A percentile compares a stretch with the other conserved stretches of the same genome.
Conservation (phyloP, 2,888 invertebrate species). For the Machimus atricapillus region DNA sequence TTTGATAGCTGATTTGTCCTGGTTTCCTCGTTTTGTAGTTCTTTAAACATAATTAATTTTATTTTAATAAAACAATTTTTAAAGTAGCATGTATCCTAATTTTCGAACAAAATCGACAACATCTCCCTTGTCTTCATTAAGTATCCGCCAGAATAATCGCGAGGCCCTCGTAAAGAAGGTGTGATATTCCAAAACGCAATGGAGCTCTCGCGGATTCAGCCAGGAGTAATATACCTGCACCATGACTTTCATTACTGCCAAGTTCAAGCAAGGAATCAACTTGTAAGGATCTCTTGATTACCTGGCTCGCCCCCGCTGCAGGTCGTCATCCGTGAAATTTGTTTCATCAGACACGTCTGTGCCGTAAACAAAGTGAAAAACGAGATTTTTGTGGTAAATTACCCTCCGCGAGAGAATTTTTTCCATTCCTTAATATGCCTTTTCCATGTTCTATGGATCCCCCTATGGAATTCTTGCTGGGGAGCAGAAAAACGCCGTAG, state of each 20-base stretch:
- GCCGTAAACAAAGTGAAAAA: constrained; percentile 42
- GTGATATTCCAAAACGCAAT: background rate
- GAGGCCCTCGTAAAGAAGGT: background rate
- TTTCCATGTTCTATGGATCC: constrained; percentile 38
- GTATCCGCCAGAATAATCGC: background rate
- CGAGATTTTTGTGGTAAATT: constrained; percentile 43
- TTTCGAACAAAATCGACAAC: background rate
- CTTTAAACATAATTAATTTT: background rate
- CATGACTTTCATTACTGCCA: constrained; percentile 37
- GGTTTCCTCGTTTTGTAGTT: too few relatives aligned
- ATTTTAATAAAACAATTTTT: too few relatives aligned
- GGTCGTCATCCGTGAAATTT: constrained; percentile 40
- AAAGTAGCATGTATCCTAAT: background rate
- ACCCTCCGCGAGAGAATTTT: constrained; percentile 40
- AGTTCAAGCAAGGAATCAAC: constrained; percentile 3
- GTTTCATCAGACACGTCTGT: constrained; percentile 42
- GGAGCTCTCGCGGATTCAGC: background rate
- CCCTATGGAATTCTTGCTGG: constrained; percentile 26
- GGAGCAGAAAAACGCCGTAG: background rate
- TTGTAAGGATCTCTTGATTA: constrained; percentile 30
- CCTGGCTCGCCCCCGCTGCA: constrained; percentile 21
- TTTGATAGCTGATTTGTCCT: too few relatives aligned
- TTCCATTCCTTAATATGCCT: constrained; percentile 42
- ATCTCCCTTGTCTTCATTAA: background rate
- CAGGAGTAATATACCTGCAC: constrained; percentile 7